A percentile compares a stretch with the other conserved stretches of the same genome.
These are phyloP conservation scores for Macrophya annulata DNA, from an alignment of 2,888 invertebrate genomes.

Conservation along the genomic window DNA sequence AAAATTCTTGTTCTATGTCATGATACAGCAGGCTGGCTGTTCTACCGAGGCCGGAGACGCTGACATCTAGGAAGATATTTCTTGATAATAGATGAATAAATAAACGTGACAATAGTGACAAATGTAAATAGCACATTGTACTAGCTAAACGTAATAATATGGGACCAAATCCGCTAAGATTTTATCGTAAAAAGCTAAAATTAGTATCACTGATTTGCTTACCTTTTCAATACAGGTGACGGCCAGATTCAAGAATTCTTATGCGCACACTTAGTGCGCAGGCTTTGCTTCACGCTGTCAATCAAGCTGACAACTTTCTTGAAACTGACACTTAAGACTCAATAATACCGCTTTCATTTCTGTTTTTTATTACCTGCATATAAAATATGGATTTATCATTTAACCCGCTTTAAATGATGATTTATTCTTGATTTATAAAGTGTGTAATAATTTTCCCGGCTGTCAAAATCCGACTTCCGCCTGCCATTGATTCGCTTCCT, in stretches of 20 bases:
- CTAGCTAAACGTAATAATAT: constrained; percentile 40
- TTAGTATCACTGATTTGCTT: constrained; percentile 77
- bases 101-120: constrained; percentile 68
- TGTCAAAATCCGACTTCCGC: constrained; percentile 58
- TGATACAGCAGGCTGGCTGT: constrained; percentile 67
- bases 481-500: constrained; percentile 62
- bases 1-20: constrained; percentile 56
- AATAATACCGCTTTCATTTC: neutral
- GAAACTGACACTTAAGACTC: neutral
- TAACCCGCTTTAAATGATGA: neutral
- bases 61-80: constrained; percentile 69
- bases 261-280: constrained; percentile 78
- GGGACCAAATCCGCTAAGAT: constrained; percentile 59
- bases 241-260: constrained; percentile 80
- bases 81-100: constrained; percentile 58
- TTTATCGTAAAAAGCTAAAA: constrained; percentile 63
- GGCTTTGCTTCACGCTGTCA: constrained; percentile 62
- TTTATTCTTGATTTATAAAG: constrained; percentile 3
- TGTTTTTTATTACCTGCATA: neutral
- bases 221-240: constrained; percentile 83
- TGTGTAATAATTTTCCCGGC: constrained; percentile 41
- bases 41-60: constrained; percentile 65
- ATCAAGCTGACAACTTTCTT: constrained; percentile 62
- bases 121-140: constrained; percentile 33
- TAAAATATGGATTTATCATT: neutral